Percentiles rank a stretch among this genome's conserved stretches.
Conservation (phyloP, 2,888 invertebrate genomes). For the Tortrix viridana region DNA sequence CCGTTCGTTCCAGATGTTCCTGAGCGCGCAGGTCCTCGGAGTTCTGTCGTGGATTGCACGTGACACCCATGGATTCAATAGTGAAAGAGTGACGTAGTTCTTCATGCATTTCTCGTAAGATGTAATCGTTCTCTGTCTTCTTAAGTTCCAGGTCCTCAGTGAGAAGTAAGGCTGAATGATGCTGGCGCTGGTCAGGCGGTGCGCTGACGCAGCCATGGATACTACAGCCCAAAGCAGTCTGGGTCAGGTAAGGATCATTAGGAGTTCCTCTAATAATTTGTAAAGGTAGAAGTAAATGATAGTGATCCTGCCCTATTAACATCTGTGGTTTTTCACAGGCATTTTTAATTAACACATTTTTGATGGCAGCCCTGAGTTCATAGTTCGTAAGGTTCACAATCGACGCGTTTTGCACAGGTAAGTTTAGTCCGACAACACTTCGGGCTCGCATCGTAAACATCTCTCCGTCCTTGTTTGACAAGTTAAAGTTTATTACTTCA, state of each 20-base stretch:
- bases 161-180: neutral
- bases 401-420: conserved; percentile 42
- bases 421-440: conserved; percentile 41
- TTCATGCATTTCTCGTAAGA: conserved; percentile 29
- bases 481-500: conserved; percentile 32
- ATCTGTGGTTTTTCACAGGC: conserved; percentile 41
- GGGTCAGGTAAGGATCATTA: conserved; percentile 41
- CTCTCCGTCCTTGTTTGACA: conserved; percentile 37
- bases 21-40: conserved; percentile 20
- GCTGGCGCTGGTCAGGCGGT: neutral
- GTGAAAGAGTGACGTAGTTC: conserved; percentile 36
- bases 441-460: conserved; percentile 37
- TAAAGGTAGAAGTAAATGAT: conserved; percentile 44
- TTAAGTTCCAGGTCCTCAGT: neutral
- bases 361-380: conserved; percentile 5
- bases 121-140: neutral
- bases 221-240: conserved; percentile 38
- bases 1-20: conserved; percentile 5
- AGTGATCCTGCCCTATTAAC: conserved; percentile 49
- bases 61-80: conserved; percentile 39
- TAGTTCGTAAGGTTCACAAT: conserved; percentile 34
- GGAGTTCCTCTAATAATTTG: conserved; percentile 38
- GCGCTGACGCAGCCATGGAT: conserved; percentile 1
- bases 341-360: conserved; percentile 27
- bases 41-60: conserved; percentile 36